Conservation (phyloP, 2,797 vertebrate species). For the Lindbergichthys nudifrons region DNA sequence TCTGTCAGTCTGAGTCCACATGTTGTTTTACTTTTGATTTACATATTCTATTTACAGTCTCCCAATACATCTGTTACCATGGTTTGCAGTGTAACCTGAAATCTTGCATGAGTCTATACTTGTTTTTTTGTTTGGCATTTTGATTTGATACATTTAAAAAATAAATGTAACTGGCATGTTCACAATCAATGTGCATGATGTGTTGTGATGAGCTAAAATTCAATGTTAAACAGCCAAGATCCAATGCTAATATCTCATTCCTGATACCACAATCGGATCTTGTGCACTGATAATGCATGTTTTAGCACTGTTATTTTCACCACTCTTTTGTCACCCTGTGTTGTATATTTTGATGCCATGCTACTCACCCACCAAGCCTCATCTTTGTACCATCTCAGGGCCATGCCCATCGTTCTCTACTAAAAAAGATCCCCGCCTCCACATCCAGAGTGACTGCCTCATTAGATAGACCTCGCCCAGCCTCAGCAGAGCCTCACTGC, state of each 20-base stretch:
- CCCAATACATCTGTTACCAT: constrained; percentile 17
- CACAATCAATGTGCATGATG: constrained; percentile 17
- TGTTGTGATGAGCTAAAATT: constrained; percentile 5
- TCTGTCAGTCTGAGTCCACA: constrained; percentile 23
- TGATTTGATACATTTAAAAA: neutral
- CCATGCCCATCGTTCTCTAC: constrained; percentile 85
- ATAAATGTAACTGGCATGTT: constrained; percentile 5
- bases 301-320: constrained; percentile 40
- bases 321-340: constrained; percentile 50
- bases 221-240: constrained; percentile 3
- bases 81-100: neutral
- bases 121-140: neutral
- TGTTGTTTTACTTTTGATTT: constrained; percentile 28
- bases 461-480: constrained; percentile 82
- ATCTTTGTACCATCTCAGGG: constrained; percentile 80
- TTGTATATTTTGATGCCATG: constrained; percentile 53
- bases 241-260: constrained; percentile 18
- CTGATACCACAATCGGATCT: constrained; percentile 16
- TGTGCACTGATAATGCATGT: constrained; percentile 40
- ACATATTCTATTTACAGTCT: constrained; percentile 2
- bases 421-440: constrained; percentile 93
- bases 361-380: constrained; percentile 41
- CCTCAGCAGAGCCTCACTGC: constrained; percentile 82
- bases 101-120: constrained; percentile 4
- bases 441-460: constrained; percentile 78